A percentile compares a stretch with the other conserved stretches of the same genome.
These are phyloP conservation scores for Drosophila stalkeri DNA, from an alignment of 2,888 invertebrate species.

Conservation along the genomic window DNA sequence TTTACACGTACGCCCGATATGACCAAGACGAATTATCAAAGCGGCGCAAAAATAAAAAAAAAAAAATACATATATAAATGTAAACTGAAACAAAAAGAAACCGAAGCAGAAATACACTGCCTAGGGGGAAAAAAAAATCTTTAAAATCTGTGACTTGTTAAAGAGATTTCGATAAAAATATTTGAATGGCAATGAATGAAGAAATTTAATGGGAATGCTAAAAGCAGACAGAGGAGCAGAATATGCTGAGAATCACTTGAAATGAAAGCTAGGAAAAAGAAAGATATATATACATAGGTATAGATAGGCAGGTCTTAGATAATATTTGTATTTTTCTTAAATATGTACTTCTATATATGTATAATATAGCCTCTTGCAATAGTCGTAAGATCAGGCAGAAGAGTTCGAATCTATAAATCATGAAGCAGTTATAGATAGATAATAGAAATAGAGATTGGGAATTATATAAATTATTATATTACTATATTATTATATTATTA, in stretches of 20 bases:
- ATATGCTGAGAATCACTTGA: neutral
- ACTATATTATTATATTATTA: no score
- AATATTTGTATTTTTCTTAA: no score
- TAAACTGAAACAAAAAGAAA: neutral
- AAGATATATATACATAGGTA: no score
- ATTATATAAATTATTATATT: no score
- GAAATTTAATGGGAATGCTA: neutral
- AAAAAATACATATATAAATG: slow-evolving; percentile 11
- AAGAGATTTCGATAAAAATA: neutral
- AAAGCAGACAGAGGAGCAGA: neutral
- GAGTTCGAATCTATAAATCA: no score
- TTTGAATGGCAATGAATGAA: neutral
- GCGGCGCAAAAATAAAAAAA: slow-evolving; percentile 9
- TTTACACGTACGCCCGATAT: slow-evolving; percentile 56
- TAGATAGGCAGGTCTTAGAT: no score
- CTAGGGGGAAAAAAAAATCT: neutral
- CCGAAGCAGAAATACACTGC: slow-evolving; percentile 21
- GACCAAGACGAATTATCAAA: slow-evolving; percentile 76
- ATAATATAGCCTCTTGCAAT: no score
- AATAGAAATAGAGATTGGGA: no score
- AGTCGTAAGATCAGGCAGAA: no score
- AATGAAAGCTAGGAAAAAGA: neutral
- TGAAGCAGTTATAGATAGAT: no score
- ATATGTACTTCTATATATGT: no score
- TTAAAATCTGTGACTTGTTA: neutral